These are phyloP conservation scores for Chunga burmeisteri DNA, from an alignment of 2,113 vertebrate species.

Conservation along the genomic window DNA sequence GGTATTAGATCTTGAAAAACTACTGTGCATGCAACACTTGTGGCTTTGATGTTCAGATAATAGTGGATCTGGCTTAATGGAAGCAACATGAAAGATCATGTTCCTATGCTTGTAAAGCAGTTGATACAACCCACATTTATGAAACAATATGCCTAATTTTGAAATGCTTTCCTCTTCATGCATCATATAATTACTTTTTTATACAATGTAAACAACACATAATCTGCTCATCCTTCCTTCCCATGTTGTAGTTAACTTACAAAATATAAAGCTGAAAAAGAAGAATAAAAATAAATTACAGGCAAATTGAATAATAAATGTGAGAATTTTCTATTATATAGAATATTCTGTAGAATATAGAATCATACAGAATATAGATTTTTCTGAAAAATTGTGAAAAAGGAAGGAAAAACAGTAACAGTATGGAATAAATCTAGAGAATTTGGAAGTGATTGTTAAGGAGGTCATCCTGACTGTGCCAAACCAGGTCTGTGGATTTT, in stretches of 20 bases:
- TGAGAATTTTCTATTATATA: not conserved
- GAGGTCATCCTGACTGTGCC: not conserved
- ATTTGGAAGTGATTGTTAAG: not conserved
- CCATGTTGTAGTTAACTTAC: not conserved
- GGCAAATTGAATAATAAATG: not conserved
- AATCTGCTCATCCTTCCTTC: not conserved
- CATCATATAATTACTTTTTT: not conserved
- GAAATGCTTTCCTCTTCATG: slow-evolving; percentile 22
- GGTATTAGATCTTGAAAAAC: not conserved
- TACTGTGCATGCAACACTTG: not conserved
- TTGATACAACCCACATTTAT: not conserved
- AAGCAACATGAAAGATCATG: slow-evolving; percentile 1
- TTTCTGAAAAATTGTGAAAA: not conserved
- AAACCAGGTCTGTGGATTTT: not conserved
- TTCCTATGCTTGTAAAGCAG: slow-evolving; percentile 12
- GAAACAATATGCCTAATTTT: not conserved
- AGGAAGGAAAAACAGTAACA: not conserved
- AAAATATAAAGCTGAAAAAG: not conserved
- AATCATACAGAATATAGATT: not conserved
- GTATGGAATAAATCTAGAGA: not conserved
- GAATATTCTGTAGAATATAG: not conserved
- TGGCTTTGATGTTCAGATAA: slow-evolving; percentile 39
- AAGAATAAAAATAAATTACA: not conserved
- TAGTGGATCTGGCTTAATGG: not conserved
- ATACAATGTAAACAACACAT: not conserved